Percentiles rank a stretch among this genome's conserved stretches.
Evolutionary conservation across 2,113 vertebrate genomes (phyloP).

Genomic region (Heloderma charlesbogerti): DNA sequence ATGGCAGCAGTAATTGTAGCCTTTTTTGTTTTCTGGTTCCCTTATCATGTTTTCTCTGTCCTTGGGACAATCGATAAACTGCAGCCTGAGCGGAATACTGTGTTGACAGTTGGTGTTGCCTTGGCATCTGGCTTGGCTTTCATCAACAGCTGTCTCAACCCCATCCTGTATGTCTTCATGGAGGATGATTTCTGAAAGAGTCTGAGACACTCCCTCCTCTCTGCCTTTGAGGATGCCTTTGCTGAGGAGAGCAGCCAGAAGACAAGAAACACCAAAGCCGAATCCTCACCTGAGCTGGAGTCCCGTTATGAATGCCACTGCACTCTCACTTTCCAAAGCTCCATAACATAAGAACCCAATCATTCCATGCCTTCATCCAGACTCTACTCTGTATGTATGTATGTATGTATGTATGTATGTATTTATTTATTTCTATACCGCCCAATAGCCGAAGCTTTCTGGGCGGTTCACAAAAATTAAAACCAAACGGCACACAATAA

Average conservation of each 20-base stretch:
- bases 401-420: too few relatives aligned
- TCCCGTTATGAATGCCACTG: too few relatives aligned
- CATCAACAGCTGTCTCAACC: conserved; percentile 62
- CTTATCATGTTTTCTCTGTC: conserved; percentile 60
- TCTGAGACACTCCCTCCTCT: conserved; percentile 39
- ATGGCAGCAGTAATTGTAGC: conserved; percentile 60
- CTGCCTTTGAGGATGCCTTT: conserved; percentile 80
- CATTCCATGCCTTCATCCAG: too few relatives aligned
- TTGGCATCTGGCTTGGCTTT: conserved; percentile 47
- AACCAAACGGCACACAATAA: too few relatives aligned
- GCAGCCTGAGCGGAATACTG: accelerated
- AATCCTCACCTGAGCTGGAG: neutral
- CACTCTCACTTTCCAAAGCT: too few relatives aligned
- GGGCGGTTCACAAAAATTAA: too few relatives aligned
- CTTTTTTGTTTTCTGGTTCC: conserved; percentile 74
- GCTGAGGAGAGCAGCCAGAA: conserved; percentile 73
- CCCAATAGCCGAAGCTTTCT: too few relatives aligned
- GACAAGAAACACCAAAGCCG: conserved; percentile 28
- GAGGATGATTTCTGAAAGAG: conserved; percentile 53
- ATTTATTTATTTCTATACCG: too few relatives aligned
- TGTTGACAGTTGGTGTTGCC: conserved; percentile 24
- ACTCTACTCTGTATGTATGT: too few relatives aligned
- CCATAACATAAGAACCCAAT: too few relatives aligned
- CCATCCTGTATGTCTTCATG: conserved; percentile 57
- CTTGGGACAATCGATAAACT: too few relatives aligned